Conservation (phyloP, 2,797 vertebrate species). For the Lophius americanus region DNA sequence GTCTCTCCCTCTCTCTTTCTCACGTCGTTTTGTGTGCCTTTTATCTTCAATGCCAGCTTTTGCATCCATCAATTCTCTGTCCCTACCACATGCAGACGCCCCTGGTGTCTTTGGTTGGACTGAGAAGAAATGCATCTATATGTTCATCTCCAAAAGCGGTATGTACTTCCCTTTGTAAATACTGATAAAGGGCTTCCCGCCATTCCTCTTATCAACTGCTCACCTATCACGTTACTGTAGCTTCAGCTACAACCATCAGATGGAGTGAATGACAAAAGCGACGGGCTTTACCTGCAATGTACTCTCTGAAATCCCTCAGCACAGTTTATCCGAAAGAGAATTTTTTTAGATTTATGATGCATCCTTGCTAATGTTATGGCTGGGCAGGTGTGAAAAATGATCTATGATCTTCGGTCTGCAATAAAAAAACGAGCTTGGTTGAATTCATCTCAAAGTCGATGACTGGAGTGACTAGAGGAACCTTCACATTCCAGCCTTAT, state of each 20-base stretch:
- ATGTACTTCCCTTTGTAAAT: conserved; percentile 69
- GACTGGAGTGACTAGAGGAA: neutral
- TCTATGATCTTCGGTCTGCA: conserved; percentile 32
- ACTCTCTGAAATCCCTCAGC: conserved; percentile 31
- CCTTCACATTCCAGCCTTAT: neutral
- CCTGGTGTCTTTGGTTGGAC: conserved; percentile 29
- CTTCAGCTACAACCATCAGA: conserved; percentile 46
- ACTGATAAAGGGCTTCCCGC: conserved; percentile 54
- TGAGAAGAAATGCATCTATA: conserved; percentile 76
- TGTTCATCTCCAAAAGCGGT: conserved; percentile 68
- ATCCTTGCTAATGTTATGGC: conserved; percentile 21
- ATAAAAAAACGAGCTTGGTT: conserved; percentile 11
- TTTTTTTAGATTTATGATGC: conserved; percentile 47
- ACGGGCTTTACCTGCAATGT: conserved; percentile 3
- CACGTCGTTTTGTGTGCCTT: conserved; percentile 48
- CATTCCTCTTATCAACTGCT: conserved; percentile 54
- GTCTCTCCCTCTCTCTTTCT: conserved; percentile 39
- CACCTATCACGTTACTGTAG: conserved; percentile 7
- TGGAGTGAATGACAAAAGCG: conserved; percentile 33
- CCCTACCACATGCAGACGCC: conserved; percentile 11
- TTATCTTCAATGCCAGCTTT: conserved; percentile 61
- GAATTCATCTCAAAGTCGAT: neutral
- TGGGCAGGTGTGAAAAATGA: conserved; percentile 26
- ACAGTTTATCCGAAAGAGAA: conserved; percentile 44
- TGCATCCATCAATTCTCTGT: conserved; percentile 56